These are phyloP conservation scores for Drepanosiphum platanoidis DNA, from an alignment of 2,888 invertebrate species.

Conservation along the genomic window DNA sequence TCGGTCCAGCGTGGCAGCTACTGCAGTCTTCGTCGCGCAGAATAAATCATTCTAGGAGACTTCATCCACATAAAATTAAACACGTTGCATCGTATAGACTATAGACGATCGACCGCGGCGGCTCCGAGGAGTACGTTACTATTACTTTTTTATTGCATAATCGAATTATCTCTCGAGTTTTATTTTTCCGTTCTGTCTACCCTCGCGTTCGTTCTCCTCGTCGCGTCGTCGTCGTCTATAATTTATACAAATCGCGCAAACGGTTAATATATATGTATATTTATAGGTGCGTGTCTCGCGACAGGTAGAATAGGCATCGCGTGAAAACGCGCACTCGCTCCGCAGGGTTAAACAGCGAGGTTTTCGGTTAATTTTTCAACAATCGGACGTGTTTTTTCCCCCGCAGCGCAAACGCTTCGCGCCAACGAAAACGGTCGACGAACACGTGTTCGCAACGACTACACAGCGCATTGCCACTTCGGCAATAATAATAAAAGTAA, in stretches of 20 bases:
- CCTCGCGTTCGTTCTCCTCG: not conserved
- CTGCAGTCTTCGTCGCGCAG: not conserved
- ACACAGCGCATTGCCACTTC: no score
- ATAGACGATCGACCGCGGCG: no score
- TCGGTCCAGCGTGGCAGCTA: no score
- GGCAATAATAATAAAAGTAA: not conserved
- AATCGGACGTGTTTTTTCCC: not conserved
- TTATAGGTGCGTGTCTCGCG: no score
- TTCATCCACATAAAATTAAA: not conserved
- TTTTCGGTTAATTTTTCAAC: constrained; percentile 3
- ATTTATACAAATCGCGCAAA: not conserved
- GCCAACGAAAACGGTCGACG: not conserved
- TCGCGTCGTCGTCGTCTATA: not conserved
- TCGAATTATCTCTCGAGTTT: not conserved
- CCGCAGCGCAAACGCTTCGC: no score
- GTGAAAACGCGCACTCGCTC: not conserved
- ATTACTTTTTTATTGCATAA: not conserved
- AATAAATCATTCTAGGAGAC: not conserved
- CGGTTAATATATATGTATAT: no score
- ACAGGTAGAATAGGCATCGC: not conserved
- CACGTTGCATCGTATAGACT: no score
- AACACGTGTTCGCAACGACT: not conserved
- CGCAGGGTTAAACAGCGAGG: not conserved
- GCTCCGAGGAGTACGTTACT: no score
- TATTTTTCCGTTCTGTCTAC: no score